These are phyloP conservation scores for Aromia moschata DNA, from an alignment of 2,888 invertebrate genomes.

Conservation along the genomic window DNA sequence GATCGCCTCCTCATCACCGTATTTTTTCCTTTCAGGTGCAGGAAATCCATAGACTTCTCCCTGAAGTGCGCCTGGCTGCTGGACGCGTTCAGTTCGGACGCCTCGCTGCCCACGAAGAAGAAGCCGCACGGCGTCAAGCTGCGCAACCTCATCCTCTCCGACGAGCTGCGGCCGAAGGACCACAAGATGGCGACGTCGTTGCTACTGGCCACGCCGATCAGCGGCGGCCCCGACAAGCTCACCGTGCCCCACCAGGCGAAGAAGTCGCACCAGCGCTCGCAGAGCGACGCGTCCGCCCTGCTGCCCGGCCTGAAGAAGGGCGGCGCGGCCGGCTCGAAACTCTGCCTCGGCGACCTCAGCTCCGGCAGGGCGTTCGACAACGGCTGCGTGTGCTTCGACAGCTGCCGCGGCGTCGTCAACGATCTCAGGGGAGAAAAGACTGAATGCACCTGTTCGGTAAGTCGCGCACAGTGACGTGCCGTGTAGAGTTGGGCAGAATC, in stretches of 20 bases:
- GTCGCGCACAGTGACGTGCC: no score
- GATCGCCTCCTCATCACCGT: no score
- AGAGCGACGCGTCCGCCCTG: constrained; percentile 83
- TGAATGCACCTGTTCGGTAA: constrained; percentile 80
- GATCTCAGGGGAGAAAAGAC: constrained; percentile 80
- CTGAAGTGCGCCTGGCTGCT: constrained; percentile 95
- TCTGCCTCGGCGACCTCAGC: constrained; percentile 88
- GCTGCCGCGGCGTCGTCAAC: constrained; percentile 82
- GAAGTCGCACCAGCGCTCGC: constrained; percentile 79
- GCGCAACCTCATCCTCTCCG: constrained; percentile 77
- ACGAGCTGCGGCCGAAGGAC: constrained; percentile 65
- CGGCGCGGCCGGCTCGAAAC: constrained; percentile 62
- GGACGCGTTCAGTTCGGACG: constrained; percentile 90
- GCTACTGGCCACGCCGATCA: constrained; percentile 50
- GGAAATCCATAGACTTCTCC: constrained; percentile 95
- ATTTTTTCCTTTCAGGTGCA: constrained; percentile 72
- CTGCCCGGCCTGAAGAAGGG: constrained; percentile 57
- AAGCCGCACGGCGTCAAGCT: constrained; percentile 80
- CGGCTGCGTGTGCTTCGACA: constrained; percentile 91
- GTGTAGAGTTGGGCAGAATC: no score
- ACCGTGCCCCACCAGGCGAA: constrained; percentile 65
- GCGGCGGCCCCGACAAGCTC: constrained; percentile 52
- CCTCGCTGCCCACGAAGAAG: constrained; percentile 72
- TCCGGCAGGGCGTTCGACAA: constrained; percentile 97
- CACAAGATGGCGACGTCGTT: constrained; percentile 48